Conservation (phyloP, 2,888 invertebrate species). For the Abscondita cerata region DNA sequence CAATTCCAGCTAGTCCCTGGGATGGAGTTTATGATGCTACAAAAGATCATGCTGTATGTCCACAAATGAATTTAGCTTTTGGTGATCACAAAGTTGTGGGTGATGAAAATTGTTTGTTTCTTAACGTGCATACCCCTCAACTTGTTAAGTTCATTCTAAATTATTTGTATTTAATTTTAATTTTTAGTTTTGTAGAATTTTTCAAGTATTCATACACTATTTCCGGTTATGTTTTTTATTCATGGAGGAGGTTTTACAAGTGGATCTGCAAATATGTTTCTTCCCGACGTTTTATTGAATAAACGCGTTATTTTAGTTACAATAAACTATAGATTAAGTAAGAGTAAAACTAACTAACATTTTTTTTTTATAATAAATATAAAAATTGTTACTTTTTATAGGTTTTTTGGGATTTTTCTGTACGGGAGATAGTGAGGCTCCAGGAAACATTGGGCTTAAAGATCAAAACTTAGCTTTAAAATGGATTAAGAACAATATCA, state of each 20-base stretch:
- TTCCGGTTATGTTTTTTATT: conserved; percentile 78
- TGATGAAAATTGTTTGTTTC: conserved; percentile 82
- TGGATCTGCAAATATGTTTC: conserved; percentile 74
- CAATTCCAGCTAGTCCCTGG: conserved; percentile 70
- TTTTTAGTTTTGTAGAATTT: not conserved
- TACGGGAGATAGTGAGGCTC: conserved; percentile 45
- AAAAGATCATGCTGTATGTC: conserved; percentile 72
- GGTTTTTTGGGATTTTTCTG: conserved; percentile 51
- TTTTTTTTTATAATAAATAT: no score
- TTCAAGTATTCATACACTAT: conserved; percentile 38
- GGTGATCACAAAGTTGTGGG: conserved; percentile 62
- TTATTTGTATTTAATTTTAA: conserved; percentile 36
- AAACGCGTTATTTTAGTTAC: conserved; percentile 71
- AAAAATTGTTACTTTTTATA: no score
- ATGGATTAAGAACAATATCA: conserved; percentile 50
- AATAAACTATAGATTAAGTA: conserved; percentile 73
- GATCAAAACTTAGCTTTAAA: conserved; percentile 50
- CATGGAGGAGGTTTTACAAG: conserved; percentile 79
- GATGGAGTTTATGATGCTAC: conserved; percentile 68
- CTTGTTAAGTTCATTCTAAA: conserved; percentile 12
- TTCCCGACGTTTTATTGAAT: conserved; percentile 73
- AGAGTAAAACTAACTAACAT: conserved; percentile 28
- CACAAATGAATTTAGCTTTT: conserved; percentile 68
- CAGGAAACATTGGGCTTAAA: conserved; percentile 49
- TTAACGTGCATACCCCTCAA: conserved; percentile 72